A percentile compares a stretch with the other conserved stretches of the same genome.
These are phyloP conservation scores for Drosophila meridionalis DNA, from an alignment of 2,888 invertebrate species.

Conservation along the genomic window DNA sequence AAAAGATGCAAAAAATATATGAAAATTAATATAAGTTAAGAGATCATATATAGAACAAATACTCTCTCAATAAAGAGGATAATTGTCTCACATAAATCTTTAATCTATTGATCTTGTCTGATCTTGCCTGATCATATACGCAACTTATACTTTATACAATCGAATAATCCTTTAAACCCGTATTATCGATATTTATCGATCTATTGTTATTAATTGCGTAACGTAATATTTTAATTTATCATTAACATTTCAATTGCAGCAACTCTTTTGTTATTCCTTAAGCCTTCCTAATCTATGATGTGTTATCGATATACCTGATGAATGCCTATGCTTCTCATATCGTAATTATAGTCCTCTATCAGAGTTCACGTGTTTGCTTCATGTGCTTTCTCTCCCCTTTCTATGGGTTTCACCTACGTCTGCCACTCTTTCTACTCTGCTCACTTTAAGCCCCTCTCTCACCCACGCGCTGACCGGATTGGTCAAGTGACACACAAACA, in stretches of 20 bases:
- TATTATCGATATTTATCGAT: conserved; percentile 5
- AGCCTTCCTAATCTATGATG: neutral
- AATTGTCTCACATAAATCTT: neutral
- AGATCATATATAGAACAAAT: neutral
- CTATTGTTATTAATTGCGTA: neutral
- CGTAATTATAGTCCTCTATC: neutral
- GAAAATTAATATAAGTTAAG: too few species aligned
- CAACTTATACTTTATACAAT: too few species aligned
- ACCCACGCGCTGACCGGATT: conserved; percentile 42
- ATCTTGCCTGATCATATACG: too few species aligned
- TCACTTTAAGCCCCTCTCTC: conserved; percentile 20
- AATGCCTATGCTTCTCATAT: neutral
- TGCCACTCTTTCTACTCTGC: neutral
- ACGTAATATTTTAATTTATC: neutral
- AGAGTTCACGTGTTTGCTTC: conserved; percentile 32
- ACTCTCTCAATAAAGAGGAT: neutral
- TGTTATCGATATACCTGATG: neutral
- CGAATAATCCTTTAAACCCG: too few species aligned
- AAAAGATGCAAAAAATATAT: neutral
- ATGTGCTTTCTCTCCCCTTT: conserved; percentile 21
- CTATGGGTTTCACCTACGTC: neutral
- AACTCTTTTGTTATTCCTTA: neutral
- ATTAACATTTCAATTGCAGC: neutral
- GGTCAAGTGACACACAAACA: conserved; percentile 56
- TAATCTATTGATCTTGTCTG: neutral